Conservation (phyloP, 2,888 invertebrate species). For the Harpalus rufipes region DNA sequence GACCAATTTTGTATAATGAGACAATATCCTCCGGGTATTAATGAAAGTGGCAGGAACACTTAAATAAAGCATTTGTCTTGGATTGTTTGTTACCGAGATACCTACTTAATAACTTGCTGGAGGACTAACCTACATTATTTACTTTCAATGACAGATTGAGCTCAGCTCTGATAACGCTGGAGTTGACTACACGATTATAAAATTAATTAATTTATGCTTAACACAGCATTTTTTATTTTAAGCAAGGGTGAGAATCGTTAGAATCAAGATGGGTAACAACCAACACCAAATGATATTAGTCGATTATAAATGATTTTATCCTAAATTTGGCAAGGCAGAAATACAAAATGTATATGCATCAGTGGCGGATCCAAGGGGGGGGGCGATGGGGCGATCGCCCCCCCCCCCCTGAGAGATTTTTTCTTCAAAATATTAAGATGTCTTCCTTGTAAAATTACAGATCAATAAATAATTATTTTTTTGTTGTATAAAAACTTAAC, state of each 20-base stretch:
- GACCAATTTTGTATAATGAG: constrained; percentile 49
- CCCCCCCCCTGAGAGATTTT: no score
- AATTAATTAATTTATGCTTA: not conserved
- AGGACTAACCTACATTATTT: constrained; percentile 33
- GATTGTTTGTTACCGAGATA: constrained; percentile 38
- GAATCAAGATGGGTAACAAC: no score
- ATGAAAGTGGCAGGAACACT: constrained; percentile 52
- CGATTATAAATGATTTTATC: no score
- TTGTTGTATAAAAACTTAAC: no score
- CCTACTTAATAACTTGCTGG: constrained; percentile 11
- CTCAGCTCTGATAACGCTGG: not conserved
- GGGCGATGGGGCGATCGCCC: no score
- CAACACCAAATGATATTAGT: no score
- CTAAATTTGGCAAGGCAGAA: no score
- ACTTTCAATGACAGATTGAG: constrained; percentile 26
- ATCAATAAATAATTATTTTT: no score
- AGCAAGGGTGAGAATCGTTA: not conserved
- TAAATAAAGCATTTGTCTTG: constrained; percentile 49
- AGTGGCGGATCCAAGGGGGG: no score
- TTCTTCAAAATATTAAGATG: no score
- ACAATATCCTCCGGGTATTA: constrained; percentile 42
- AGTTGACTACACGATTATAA: not conserved
- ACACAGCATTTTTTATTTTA: not conserved
- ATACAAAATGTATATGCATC: no score
- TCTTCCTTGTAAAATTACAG: no score